A percentile compares a stretch with the other conserved stretches of the same genome.
phyloP scores from a whole-genome alignment of 1,140 invertebrate genomes.

The Akabosia matsudoensis region DNA sequence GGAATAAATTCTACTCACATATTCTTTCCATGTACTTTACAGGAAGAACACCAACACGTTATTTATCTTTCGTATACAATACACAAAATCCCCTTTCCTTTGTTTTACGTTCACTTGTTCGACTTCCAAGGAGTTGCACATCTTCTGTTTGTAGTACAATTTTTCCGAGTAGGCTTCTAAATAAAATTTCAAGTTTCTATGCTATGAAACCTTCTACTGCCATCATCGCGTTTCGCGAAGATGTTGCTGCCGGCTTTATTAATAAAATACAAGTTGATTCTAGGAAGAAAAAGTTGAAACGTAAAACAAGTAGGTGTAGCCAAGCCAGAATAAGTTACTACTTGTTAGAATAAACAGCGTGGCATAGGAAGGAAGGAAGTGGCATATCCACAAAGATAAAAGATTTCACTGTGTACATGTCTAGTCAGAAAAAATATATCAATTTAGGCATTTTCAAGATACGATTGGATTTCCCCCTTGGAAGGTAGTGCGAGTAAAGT shows the following conservation, averaged over 20 bases:
- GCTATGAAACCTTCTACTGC: too few species aligned
- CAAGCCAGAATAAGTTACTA: background rate
- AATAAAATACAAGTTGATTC: conserved; percentile 13
- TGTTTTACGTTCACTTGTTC: background rate
- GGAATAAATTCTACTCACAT: conserved; percentile 12
- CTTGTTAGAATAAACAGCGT: background rate
- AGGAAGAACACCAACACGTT: too few species aligned
- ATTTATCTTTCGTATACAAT: too few species aligned
- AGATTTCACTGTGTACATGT: background rate
- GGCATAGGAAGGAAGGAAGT: background rate
- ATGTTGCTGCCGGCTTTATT: conserved; percentile 18
- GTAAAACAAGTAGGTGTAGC: background rate
- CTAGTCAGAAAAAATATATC: background rate
- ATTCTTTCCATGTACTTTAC: background rate
- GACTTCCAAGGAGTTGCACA: too few species aligned
- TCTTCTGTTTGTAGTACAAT: too few species aligned
- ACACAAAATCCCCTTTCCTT: conserved; percentile 20
- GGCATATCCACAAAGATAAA: too few species aligned
- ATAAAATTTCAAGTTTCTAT: too few species aligned
- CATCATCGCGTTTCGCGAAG: too few species aligned
- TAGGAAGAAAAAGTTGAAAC: too few species aligned
- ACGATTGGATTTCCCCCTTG: conserved; percentile 9
- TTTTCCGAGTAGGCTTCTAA: too few species aligned
- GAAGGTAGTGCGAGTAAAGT: too few species aligned
- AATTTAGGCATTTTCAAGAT: background rate